phyloP scores from a whole-genome alignment of 2,113 vertebrate species.

The Dascyllus trimaculatus region DNA sequence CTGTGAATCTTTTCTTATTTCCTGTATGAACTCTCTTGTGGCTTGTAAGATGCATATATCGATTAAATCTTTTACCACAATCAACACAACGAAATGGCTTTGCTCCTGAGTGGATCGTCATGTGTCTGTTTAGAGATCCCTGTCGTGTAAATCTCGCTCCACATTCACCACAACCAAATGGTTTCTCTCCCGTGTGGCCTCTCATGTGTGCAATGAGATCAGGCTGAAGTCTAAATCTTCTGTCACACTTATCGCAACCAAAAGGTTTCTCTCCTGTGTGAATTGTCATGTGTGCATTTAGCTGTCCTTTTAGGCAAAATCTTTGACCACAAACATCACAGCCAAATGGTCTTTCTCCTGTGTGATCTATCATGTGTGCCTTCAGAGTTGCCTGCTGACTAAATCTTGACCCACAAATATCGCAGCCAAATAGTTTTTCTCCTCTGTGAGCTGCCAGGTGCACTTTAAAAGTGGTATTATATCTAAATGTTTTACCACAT shows the following conservation, averaged over 20 bases:
- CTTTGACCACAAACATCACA: neutral
- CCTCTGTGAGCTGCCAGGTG: neutral
- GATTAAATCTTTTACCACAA: neutral
- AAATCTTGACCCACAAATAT: neutral
- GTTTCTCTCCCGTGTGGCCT: neutral
- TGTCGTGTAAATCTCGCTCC: neutral
- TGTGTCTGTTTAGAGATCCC: neutral
- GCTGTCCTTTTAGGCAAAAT: conserved; percentile 6
- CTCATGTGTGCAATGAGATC: too few species aligned
- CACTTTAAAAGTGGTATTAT: neutral
- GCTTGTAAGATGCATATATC: neutral
- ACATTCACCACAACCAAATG: neutral
- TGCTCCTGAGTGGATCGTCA: neutral
- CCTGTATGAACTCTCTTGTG: conserved; percentile 1
- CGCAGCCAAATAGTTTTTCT: neutral
- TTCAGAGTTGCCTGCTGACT: neutral
- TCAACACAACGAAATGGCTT: conserved; percentile 8
- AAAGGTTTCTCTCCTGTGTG: neutral
- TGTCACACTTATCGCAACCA: neutral
- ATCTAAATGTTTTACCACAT: conserved; percentile 15
- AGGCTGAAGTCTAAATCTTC: neutral
- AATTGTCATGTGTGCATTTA: conserved; percentile 11
- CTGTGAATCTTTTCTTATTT: neutral
- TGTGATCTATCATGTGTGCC: neutral
- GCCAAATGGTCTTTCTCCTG: neutral